Evolutionary conservation across 2,888 invertebrate genomes (phyloP), one percentile per base, ranked within the genome.

Genomic region (Drosophila quasianomalipes): DNA sequence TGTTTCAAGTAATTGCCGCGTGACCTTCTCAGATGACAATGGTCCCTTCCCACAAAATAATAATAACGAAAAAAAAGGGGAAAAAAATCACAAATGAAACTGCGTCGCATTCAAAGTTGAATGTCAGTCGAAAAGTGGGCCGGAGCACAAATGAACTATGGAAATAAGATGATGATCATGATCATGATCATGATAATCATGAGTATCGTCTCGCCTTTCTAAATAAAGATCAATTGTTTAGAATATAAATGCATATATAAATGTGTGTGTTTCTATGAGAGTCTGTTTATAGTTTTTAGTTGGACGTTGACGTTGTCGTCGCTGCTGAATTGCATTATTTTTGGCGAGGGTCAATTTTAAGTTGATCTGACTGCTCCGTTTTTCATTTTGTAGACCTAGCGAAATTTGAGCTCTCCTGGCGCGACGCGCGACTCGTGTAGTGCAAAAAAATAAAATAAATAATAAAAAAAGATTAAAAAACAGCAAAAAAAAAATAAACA

Each of bases 171-270:
- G 55, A 65, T 47, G 26, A 51, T 33, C 57, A 55, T 65, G 12
- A 49, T 39, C 10, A 52, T 54, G 39, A 64, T 51, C 31, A 44
- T 54, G 37, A 19, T 39, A 5, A 62, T 63, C 30, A 58, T 71
- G 58, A 55, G 26, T 10, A 71, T 66, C 47, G 58, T 60, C 39
- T 37, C 55, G 80, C 58, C 76, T 81, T 83, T 85, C 80, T 71
- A 83, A 88, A 85, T 81, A 88, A 88, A 85, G 82, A 85, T 82
- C 72, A 85, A 85, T 85, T 85, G 85, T 78, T 83, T 85, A 87
- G 76, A 70, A 75, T 81, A 77, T 73, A 67, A 37, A 33, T 62
- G 31, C 51, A 49, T 57, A 30, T 58, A 30, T 53, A 12, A 44
- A 12, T 51, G 37, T 59, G 30, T 71, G 19, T 39, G 39, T 68